A percentile compares a stretch with the other conserved stretches of the same genome.
Conservation (phyloP, 1,140 invertebrate species). For the Lineus longissimus region DNA sequence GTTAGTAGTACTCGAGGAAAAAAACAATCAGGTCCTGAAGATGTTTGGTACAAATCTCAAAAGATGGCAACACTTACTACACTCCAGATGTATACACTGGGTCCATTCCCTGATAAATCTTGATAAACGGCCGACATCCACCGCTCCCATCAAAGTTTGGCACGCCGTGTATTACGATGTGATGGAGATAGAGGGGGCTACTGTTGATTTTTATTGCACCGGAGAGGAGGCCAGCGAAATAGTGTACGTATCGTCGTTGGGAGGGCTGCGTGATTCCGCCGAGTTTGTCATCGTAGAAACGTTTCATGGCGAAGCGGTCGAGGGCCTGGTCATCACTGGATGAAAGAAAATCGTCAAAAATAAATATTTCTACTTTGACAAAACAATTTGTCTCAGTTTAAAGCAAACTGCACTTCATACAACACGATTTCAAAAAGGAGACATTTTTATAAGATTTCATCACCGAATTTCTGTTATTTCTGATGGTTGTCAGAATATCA, state of each 20-base stretch:
- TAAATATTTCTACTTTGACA: too few relatives aligned
- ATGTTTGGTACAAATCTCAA: too few relatives aligned
- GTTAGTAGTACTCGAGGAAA: too few relatives aligned
- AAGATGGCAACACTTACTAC: too few relatives aligned
- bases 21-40: too few relatives aligned
- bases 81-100: constrained; percentile 81
- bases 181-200: constrained; percentile 78
- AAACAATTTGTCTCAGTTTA: too few relatives aligned
- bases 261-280: constrained; percentile 77
- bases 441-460: too few relatives aligned
- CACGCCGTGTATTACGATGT: constrained; percentile 78
- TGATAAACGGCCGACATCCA: constrained; percentile 72
- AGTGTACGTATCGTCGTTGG: constrained; percentile 81
- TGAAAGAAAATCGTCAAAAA: constrained; percentile 31
- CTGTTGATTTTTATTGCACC: constrained; percentile 82
- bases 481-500: too few relatives aligned
- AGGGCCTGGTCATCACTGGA: constrained; percentile 81
- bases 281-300: constrained; percentile 83
- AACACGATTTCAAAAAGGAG: too few relatives aligned
- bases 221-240: constrained; percentile 84
- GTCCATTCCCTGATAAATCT: constrained; percentile 75
- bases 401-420: too few relatives aligned
- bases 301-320: constrained; percentile 86
- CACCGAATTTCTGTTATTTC: too few relatives aligned
- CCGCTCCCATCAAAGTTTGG: constrained; percentile 68